Conservation (phyloP, 1,140 invertebrate species). For the Metopolophium dirhodum region DNA sequence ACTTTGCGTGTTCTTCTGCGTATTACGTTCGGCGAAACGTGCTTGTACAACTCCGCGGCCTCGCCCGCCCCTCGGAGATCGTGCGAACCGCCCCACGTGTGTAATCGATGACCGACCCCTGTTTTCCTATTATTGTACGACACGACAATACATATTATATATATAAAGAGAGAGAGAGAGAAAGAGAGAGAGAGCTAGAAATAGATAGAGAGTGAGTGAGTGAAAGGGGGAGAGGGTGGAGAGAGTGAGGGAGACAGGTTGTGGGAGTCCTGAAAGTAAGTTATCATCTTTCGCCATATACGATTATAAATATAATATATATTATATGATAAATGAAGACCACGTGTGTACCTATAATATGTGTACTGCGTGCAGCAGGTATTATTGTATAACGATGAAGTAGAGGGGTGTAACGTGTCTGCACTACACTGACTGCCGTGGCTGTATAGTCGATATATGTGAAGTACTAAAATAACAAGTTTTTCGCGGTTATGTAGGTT, state of each 20-base stretch:
- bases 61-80: neutral
- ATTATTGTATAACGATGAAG: neutral
- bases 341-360: neutral
- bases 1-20: neutral
- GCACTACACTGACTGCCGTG: neutral
- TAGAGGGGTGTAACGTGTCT: neutral
- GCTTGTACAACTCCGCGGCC: neutral
- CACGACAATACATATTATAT: neutral
- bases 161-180: neutral
- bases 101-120: conserved; percentile 40
- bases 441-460: neutral
- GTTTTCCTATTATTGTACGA: conserved; percentile 11
- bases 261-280: neutral
- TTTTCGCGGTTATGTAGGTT: neutral
- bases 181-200: no score
- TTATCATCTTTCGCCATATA: neutral
- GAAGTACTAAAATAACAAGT: neutral
- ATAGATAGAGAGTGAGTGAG: no score
- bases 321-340: neutral
- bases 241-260: no score
- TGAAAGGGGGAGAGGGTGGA: no score
- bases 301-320: neutral
- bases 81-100: conserved; percentile 38
- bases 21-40: neutral
- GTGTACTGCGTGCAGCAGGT: neutral